These are phyloP conservation scores for Caenorhabditis panamensis DNA, from an alignment of 2,888 invertebrate species.

Conservation along the genomic window DNA sequence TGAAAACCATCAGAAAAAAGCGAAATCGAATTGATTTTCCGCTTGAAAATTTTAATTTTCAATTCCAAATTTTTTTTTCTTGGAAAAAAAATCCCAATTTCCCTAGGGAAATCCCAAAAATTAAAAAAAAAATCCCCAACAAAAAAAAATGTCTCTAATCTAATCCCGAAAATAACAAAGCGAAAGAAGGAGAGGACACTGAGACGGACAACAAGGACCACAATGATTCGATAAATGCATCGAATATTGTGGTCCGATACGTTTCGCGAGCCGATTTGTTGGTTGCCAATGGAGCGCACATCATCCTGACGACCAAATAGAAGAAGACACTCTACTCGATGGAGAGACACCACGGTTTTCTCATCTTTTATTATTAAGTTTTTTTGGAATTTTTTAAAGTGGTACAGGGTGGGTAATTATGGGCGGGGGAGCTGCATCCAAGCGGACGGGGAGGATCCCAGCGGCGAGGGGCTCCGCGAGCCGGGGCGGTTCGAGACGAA, in stretches of 20 bases:
- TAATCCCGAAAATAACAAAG: not conserved
- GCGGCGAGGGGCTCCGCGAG: not conserved
- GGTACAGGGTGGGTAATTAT: not conserved
- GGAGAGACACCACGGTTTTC: conserved; percentile 1
- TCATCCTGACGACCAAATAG: not conserved
- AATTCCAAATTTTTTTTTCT: not conserved
- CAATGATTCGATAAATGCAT: too few relatives aligned
- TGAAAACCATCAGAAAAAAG: too few relatives aligned
- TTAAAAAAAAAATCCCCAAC: too few relatives aligned
- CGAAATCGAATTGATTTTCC: too few relatives aligned
- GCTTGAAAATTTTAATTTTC: not conserved
- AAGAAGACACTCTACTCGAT: not conserved
- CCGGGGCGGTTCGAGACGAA: not conserved
- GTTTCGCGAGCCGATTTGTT: too few relatives aligned
- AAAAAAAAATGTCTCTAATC: too few relatives aligned
- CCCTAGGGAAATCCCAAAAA: not conserved
- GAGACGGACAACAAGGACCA: too few relatives aligned
- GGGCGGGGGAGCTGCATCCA: conserved; percentile 1
- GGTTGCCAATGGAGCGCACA: not conserved
- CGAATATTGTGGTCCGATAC: too few relatives aligned
- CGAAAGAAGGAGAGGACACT: not conserved
- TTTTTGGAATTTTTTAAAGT: not conserved
- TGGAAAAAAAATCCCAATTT: not conserved
- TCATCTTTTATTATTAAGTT: not conserved
- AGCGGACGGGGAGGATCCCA: not conserved